These are phyloP conservation scores for Drosophila repletoides DNA, from an alignment of 1,140 invertebrate genomes.

Conservation along the genomic window DNA sequence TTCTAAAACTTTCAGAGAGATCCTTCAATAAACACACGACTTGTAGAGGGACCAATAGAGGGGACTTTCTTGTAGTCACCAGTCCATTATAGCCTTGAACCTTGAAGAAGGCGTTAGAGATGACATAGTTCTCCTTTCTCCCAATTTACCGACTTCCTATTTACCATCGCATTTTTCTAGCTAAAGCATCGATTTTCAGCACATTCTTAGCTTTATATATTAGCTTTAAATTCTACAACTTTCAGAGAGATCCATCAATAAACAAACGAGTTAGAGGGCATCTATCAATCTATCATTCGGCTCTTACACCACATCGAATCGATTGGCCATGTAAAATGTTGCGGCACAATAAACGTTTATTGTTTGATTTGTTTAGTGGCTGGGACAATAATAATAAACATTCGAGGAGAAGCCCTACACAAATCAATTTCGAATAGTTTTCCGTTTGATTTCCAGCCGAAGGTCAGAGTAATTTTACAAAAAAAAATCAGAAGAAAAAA, in stretches of 20 bases:
- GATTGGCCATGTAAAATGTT: constrained; percentile 73
- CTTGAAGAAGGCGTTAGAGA: background rate
- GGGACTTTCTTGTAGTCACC: no score
- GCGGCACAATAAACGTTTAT: constrained; percentile 70
- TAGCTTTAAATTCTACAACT: background rate
- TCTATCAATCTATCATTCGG: background rate
- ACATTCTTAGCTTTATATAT: background rate
- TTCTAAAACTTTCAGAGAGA: background rate
- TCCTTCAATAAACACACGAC: no score
- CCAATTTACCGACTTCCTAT: no score
- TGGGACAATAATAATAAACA: constrained; percentile 61
- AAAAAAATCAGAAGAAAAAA: constrained; percentile 25
- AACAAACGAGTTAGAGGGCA: background rate
- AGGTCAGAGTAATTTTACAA: constrained; percentile 62
- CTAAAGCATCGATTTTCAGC: background rate
- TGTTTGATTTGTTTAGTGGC: constrained; percentile 68
- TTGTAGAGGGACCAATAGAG: no score
- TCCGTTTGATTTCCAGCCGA: constrained; percentile 25
- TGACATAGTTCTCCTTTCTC: no score
- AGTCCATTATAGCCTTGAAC: no score
- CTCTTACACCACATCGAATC: constrained; percentile 36
- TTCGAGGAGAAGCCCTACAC: constrained; percentile 61
- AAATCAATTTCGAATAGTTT: constrained; percentile 42
- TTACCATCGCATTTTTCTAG: no score
- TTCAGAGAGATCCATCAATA: background rate